phyloP scores from a whole-genome alignment of 2,888 invertebrate genomes.

The Lingula anatina region DNA sequence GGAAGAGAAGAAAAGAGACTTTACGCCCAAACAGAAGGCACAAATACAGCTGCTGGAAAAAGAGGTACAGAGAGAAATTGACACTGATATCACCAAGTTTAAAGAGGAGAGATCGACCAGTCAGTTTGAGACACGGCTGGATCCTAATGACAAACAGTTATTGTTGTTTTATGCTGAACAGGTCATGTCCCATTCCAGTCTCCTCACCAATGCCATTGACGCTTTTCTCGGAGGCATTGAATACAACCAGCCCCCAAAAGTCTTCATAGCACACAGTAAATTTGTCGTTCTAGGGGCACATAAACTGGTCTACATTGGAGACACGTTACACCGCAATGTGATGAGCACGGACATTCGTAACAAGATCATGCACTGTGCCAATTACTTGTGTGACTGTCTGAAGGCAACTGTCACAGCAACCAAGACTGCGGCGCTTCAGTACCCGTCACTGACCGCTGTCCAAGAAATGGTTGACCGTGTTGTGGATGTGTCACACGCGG shows the following conservation, averaged over 20 bases:
- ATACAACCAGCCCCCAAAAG: conserved; percentile 88
- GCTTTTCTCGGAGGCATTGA: conserved; percentile 87
- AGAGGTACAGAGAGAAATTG: conserved; percentile 8
- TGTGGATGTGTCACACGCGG: conserved; percentile 76
- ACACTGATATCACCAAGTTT: conserved; percentile 1
- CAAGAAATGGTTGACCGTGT: conserved; percentile 92
- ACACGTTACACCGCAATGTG: conserved; percentile 84
- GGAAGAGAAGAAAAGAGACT: background rate
- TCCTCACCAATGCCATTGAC: conserved; percentile 80
- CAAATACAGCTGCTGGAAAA: conserved; percentile 6
- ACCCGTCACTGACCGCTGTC: conserved; percentile 83
- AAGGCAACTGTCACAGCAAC: conserved; percentile 75
- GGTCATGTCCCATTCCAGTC: conserved; percentile 74
- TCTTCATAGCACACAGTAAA: conserved; percentile 86
- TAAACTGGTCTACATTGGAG: conserved; percentile 88
- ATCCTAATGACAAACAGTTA: conserved; percentile 76
- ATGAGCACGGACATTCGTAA: conserved; percentile 69
- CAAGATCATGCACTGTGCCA: conserved; percentile 48
- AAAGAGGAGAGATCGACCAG: background rate
- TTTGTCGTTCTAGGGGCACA: conserved; percentile 92
- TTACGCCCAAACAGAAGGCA: conserved; percentile 1
- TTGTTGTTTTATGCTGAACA: conserved; percentile 84
- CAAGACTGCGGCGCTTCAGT: conserved; percentile 84
- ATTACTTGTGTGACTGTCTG: conserved; percentile 41
- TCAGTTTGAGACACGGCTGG: conserved; percentile 19